Conservation (phyloP, 2,888 invertebrate species). For the Strigamia transsilvanica region DNA sequence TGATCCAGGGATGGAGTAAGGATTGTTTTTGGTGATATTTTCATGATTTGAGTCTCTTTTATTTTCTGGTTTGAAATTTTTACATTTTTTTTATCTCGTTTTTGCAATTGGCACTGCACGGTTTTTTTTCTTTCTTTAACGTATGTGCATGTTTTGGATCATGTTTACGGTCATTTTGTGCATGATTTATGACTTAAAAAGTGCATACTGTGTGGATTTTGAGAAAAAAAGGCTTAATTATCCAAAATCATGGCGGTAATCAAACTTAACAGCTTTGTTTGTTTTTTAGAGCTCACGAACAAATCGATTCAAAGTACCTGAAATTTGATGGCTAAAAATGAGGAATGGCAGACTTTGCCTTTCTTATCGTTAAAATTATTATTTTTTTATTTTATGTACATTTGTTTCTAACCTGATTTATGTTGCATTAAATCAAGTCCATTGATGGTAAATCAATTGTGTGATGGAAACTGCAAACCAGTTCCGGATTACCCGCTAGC, state of each 20-base stretch:
- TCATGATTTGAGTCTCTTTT: neutral
- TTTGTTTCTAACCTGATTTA: no score
- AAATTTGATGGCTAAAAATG: no score
- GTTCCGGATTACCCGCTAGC: no score
- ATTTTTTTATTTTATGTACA: no score
- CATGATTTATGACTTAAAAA: neutral
- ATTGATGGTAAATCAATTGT: no score
- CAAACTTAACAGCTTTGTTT: neutral
- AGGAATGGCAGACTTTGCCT: no score
- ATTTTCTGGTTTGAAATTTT: neutral
- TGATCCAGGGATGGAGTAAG: constrained; percentile 35
- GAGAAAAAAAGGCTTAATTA: neutral
- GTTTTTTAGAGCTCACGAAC: no score
- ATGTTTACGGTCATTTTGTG: neutral
- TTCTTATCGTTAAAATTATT: no score
- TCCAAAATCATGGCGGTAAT: neutral
- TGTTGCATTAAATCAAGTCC: no score
- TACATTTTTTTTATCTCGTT: neutral
- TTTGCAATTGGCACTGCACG: neutral
- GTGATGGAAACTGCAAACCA: no score
- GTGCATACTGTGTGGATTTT: neutral
- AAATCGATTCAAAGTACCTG: no score
- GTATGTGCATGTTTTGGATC: neutral
- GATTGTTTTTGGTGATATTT: constrained; percentile 11
- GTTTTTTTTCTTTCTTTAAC: neutral